Conservation (phyloP, 2,113 vertebrate genomes). For the Pycnonotus jocosus region DNA sequence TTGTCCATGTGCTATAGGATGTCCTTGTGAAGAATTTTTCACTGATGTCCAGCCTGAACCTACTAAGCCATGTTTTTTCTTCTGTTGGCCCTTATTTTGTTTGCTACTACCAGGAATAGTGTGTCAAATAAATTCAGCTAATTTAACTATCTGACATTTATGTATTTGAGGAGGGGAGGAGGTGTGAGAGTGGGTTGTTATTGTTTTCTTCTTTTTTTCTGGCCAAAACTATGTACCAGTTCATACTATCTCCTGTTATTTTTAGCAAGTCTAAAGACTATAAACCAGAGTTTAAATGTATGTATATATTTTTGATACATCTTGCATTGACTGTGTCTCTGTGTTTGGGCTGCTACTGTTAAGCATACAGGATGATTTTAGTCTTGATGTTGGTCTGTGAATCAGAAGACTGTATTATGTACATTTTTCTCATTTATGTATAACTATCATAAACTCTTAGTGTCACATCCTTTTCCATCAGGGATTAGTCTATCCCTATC, state of each 20-base stretch:
- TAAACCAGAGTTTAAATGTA: not conserved
- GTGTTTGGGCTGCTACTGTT: not conserved
- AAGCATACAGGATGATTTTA: not conserved
- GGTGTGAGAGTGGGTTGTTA: not conserved
- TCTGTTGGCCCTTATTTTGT: not conserved
- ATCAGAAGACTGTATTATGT: not conserved
- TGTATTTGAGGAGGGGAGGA: accelerated
- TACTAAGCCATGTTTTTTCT: not conserved
- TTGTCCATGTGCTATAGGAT: not conserved
- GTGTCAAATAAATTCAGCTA: not conserved
- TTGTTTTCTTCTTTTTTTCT: not conserved
- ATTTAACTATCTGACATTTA: not conserved
- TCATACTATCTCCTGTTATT: not conserved
- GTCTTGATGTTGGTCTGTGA: not conserved
- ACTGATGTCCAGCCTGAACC: not conserved
- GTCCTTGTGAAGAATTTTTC: not conserved
- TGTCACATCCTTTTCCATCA: not conserved
- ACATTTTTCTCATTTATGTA: not conserved
- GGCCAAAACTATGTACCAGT: not conserved
- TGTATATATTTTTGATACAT: not conserved
- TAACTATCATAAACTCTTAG: not conserved
- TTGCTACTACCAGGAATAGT: not conserved
- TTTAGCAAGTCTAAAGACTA: not conserved
- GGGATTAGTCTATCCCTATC: not conserved
- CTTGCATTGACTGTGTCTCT: not conserved